phyloP scores from a whole-genome alignment of 1,140 invertebrate genomes.

The Anagrus nilaparvatae region DNA sequence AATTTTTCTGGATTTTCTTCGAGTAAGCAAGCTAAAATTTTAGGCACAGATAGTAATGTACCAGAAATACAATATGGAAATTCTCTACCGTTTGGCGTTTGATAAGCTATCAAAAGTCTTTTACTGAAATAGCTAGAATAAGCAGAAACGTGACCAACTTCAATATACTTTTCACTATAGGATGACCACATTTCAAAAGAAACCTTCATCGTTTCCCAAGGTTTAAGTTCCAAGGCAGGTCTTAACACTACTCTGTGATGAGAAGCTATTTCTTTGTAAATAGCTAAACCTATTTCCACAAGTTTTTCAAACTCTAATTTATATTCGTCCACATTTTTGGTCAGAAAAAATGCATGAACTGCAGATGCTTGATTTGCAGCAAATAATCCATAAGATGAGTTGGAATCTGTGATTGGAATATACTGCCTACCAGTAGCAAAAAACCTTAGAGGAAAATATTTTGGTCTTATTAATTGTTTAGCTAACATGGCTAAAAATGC shows the following conservation, averaged over 20 bases:
- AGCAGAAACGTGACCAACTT: slow-evolving; percentile 53
- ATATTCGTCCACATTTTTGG: slow-evolving; percentile 29
- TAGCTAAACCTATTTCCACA: slow-evolving; percentile 34
- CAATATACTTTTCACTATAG: slow-evolving; percentile 46
- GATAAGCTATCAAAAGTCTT: slow-evolving; percentile 50
- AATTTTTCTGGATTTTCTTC: slow-evolving; percentile 45
- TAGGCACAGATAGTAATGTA: slow-evolving; percentile 52
- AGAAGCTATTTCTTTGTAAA: slow-evolving; percentile 49
- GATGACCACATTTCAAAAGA: slow-evolving; percentile 58
- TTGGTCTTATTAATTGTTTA: slow-evolving; percentile 45
- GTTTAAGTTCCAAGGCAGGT: slow-evolving; percentile 44
- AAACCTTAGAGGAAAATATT: slow-evolving; percentile 49
- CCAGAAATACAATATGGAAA: slow-evolving; percentile 53
- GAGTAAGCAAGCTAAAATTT: slow-evolving; percentile 51
- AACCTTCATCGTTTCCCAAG: slow-evolving; percentile 50
- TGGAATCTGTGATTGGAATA: slow-evolving; percentile 33
- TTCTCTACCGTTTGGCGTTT: slow-evolving; percentile 37
- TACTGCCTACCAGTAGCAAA: slow-evolving; percentile 55
- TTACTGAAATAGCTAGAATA: slow-evolving; percentile 58
- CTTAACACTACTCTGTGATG: slow-evolving; percentile 50
- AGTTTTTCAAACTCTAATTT: slow-evolving; percentile 41
- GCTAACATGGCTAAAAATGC: slow-evolving; percentile 55
- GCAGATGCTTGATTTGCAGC: slow-evolving; percentile 50
- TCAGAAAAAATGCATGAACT: slow-evolving; percentile 48
- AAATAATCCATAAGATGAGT: slow-evolving; percentile 43